Base-by-base conservation (phyloP, 2,888 invertebrate genomes). In the Netelia virgata region DNA sequence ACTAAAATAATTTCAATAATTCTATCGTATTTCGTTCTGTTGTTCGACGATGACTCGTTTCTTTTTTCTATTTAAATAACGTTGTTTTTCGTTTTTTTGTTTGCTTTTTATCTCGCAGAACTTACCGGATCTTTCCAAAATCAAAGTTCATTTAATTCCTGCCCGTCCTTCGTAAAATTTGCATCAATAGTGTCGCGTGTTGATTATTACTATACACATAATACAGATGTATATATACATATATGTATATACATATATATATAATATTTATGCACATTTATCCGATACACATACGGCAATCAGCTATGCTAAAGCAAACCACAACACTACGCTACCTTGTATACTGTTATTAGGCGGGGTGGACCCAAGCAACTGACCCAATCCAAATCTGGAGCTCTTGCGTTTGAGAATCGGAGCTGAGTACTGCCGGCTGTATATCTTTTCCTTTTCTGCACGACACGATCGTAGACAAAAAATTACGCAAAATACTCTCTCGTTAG, bases 321-420 rank as follows among this genome's bases (percentile, higher is more conserved):
- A 89, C 88, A 84, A 28, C 89, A 94, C 94, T 94, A 95, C 94
- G 93, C 95, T 95, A 95, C 95, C 95, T 95, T 95, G 94, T 93
- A 95, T 94, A 94, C 94, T 95, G 94, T 95, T 95, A 95, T 94
- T 95, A 94, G 95, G 94, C 88, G 94, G 93, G 90, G 94, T 92
- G 91, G 93, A 93, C 94, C 95, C 95, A 95, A 96, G 94, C 94
- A 97, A 96, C 96, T 97, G 97, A 94, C 97, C 97, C 94, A 98
- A 95, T 90, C 98, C 98, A 94, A 98, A 97, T 90, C 97, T 96
- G 86, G 98, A 98, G 88, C 97, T 97, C 95, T 98, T 98, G 94
- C 98, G 95, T 94, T 98, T 98, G 90, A 98, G 95, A 91, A 98
- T 96, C n/a, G 99, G 98, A 64, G 98, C 98, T 20, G 98, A 98